These are phyloP conservation scores for Heteropelma amictum DNA, from an alignment of 2,888 invertebrate genomes.

Conservation along the genomic window DNA sequence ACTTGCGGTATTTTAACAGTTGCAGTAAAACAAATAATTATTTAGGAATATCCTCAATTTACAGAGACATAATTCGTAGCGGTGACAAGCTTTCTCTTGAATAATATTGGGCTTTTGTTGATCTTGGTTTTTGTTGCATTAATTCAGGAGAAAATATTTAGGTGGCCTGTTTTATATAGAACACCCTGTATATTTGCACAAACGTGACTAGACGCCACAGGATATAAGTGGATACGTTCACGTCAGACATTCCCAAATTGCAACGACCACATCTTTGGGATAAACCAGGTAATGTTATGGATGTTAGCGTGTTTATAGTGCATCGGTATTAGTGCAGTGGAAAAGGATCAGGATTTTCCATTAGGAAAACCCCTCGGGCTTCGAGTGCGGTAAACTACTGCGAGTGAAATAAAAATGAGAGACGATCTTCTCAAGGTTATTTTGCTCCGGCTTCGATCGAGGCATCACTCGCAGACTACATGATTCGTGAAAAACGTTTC, in stretches of 20 bases:
- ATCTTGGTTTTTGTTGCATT: too few relatives aligned
- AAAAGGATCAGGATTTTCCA: constrained; percentile 49
- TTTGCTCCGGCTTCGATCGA: constrained; percentile 42
- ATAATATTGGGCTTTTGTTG: too few relatives aligned
- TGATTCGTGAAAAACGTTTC: constrained; percentile 30
- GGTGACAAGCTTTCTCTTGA: too few relatives aligned
- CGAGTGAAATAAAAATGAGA: constrained; percentile 2
- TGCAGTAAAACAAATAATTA: too few relatives aligned
- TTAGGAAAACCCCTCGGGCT: constrained; percentile 26
- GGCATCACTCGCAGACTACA: constrained; percentile 31
- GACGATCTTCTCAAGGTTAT: constrained; percentile 14
- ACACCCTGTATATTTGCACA: neutral
- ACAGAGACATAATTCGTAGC: too few relatives aligned
- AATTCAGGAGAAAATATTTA: neutral
- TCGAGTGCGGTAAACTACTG: constrained; percentile 10
- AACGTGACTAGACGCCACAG: constrained; percentile 18
- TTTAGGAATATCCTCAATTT: too few relatives aligned
- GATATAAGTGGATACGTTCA: constrained; percentile 32
- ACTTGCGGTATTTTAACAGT: too few relatives aligned
- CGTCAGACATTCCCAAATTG: constrained; percentile 45
- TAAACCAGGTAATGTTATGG: constrained; percentile 38
- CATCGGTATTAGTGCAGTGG: constrained; percentile 1
- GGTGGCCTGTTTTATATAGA: neutral
- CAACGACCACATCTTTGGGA: constrained; percentile 26
- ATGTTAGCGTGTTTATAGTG: neutral